Percentiles rank a stretch among this genome's conserved stretches.
phyloP scores from a whole-genome alignment of 2,113 vertebrate genomes.

The Nothoprocta pentlandii region DNA sequence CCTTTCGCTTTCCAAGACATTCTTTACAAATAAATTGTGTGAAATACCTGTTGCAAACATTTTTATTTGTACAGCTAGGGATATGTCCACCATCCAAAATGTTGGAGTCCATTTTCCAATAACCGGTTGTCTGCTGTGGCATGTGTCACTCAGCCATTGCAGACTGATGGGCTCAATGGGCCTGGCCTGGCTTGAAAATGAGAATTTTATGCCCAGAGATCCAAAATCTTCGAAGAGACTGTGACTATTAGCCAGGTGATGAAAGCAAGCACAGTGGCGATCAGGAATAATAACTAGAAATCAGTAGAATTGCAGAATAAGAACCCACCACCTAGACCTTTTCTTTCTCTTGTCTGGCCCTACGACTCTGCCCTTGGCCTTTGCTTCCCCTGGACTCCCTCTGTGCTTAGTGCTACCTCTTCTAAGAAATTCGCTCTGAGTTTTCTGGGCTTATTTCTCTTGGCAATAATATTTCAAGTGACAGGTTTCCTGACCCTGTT shows the following conservation, averaged over 20 bases:
- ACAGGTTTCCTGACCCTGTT: background rate
- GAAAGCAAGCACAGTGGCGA: background rate
- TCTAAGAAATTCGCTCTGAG: background rate
- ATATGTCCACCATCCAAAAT: background rate
- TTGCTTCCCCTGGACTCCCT: background rate
- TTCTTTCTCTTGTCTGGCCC: background rate
- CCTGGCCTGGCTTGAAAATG: background rate
- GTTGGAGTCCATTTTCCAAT: background rate
- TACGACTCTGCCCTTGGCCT: background rate
- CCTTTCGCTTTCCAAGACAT: background rate
- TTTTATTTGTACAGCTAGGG: background rate
- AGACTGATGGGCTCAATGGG: background rate
- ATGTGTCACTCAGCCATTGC: background rate
- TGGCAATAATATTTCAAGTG: background rate
- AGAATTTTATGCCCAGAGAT: background rate
- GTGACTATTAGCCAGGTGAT: background rate
- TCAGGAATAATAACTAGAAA: background rate
- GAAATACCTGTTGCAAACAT: background rate
- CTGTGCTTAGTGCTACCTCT: background rate
- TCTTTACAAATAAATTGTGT: background rate
- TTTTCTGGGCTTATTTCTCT: background rate
- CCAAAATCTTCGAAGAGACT: background rate
- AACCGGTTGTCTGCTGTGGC: background rate
- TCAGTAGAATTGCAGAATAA: too few species aligned
- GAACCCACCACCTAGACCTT: background rate